A percentile compares a stretch with the other conserved stretches of the same genome.
These are phyloP conservation scores for Amblyteles armatorius DNA, from an alignment of 2,888 invertebrate genomes.

Conservation along the genomic window DNA sequence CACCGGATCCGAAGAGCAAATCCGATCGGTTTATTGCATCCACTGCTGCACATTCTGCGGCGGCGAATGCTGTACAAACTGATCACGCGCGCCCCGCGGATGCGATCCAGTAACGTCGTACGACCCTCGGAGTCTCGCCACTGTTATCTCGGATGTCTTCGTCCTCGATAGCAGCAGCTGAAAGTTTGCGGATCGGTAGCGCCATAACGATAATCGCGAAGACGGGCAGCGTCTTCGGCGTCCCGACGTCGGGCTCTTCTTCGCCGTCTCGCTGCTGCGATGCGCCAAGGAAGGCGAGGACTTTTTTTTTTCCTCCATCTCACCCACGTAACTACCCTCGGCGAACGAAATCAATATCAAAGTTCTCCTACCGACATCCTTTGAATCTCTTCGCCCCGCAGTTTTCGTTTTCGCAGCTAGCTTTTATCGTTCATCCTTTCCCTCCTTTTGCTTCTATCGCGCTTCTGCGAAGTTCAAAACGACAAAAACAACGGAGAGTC, in stretches of 20 bases:
- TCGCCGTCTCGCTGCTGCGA: conserved; percentile 11
- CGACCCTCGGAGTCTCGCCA: not conserved
- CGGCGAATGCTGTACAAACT: not conserved
- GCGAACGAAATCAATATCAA: conserved; percentile 54
- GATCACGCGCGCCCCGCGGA: not conserved
- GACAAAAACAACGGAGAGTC: conserved; percentile 1
- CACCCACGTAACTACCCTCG: conserved; percentile 36
- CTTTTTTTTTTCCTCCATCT: conserved; percentile 30
- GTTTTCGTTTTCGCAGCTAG: not conserved
- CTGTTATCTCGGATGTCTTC: conserved; percentile 1
- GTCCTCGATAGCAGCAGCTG: not conserved
- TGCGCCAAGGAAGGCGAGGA: conserved; percentile 1
- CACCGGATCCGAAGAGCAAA: not conserved
- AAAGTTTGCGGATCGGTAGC: conserved; percentile 14
- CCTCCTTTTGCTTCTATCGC: not conserved
- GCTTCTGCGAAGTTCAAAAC: not conserved
- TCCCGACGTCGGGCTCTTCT: conserved; percentile 31
- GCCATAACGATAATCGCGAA: conserved; percentile 12
- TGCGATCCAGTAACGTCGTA: not conserved
- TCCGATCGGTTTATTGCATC: not conserved
- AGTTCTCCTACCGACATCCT: conserved; percentile 22
- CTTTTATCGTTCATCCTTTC: conserved; percentile 5
- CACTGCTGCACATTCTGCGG: not conserved
- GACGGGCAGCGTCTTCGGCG: conserved; percentile 14
- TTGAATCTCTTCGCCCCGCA: conserved; percentile 13